Percentiles rank a stretch among this genome's conserved stretches.
These are phyloP conservation scores for Aleiodes testaceus DNA, from an alignment of 2,888 invertebrate species.

Conservation along the genomic window DNA sequence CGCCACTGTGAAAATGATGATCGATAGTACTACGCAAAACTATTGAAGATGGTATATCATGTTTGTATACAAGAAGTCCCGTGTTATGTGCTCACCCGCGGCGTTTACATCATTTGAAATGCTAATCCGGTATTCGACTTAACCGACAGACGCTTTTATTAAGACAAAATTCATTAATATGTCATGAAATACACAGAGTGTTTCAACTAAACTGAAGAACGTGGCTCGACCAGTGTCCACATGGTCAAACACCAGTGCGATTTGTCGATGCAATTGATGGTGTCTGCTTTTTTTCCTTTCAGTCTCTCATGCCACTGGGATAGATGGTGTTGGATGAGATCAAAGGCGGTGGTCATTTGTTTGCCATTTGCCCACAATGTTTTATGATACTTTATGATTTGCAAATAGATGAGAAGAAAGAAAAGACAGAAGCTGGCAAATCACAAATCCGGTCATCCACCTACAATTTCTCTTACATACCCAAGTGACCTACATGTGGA, in stretches of 20 bases:
- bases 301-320: background rate
- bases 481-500: conserved; percentile 63
- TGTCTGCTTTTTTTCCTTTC: background rate
- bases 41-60: conserved; percentile 39
- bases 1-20: conserved; percentile 8
- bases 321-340: conserved; percentile 1
- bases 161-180: conserved; percentile 66
- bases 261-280: conserved; percentile 18
- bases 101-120: conserved; percentile 65
- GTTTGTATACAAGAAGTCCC: conserved; percentile 37
- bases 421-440: conserved; percentile 20
- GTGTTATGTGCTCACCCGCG: conserved; percentile 56
- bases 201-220: background rate
- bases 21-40: conserved; percentile 4
- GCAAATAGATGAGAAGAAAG: background rate
- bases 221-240: conserved; percentile 8
- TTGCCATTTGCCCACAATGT: background rate
- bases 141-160: conserved; percentile 64
- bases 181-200: conserved; percentile 46
- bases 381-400: background rate
- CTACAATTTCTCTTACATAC: conserved; percentile 60
- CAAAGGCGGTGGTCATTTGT: conserved; percentile 1
- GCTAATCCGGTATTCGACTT: conserved; percentile 56
- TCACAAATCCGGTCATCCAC: conserved; percentile 48
- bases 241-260: conserved; percentile 5